These are phyloP conservation scores for Rattus norvegicus DNA, from an alignment of 2,113 vertebrate genomes.

Conservation along the genomic window GRCr8 NC_086038.1:5524501-5525000, in stretches of 20 bases:
- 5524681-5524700: background rate
- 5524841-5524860: background rate
- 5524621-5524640: background rate
- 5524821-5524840: fast-evolving
- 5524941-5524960: background rate
- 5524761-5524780: background rate
- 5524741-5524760: background rate
- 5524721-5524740: background rate
- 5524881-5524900: background rate
- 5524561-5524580: constrained; percentile 61
- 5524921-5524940: background rate
- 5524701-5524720: background rate
- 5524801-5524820: fast-evolving
- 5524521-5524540: constrained; percentile 76
- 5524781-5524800: background rate
- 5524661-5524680: constrained; percentile 40
- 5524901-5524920: background rate
- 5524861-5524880: background rate
- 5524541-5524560: constrained; percentile 54
- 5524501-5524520: background rate
- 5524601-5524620: constrained; percentile 48
- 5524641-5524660: background rate
- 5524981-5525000: background rate
- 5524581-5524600: constrained; percentile 60
- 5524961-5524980: background rate